Evolutionary conservation across 2,797 vertebrate species (phyloP).

Genomic region (Hirundo rustica): DNA sequence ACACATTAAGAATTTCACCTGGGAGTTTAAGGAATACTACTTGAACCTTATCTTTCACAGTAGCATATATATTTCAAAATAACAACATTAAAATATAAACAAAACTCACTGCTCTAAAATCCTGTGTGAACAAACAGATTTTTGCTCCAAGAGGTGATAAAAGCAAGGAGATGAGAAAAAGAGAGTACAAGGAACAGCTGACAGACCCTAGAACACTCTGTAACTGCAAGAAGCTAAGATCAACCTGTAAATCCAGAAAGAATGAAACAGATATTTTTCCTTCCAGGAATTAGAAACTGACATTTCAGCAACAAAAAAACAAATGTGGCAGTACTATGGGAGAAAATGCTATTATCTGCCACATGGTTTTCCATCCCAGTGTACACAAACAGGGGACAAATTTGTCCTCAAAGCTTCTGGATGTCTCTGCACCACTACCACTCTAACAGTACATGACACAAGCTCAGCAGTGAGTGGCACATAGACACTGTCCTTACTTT

Average conservation of each 20-base stretch:
- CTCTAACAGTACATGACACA: not conserved
- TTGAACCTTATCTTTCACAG: not conserved
- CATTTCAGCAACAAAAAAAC: not conserved
- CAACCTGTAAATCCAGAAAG: not conserved
- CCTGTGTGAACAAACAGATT: not conserved
- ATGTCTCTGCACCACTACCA: not conserved
- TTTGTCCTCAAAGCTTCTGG: not conserved
- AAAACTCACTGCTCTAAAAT: not conserved
- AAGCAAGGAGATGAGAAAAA: not conserved
- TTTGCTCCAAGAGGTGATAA: not conserved
- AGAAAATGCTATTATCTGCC: not conserved
- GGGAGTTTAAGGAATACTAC: not conserved
- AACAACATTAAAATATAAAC: not conserved
- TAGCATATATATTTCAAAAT: not conserved
- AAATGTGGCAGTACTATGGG: not conserved
- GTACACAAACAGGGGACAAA: not conserved
- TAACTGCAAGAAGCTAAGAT: not conserved
- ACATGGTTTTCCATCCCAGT: not conserved
- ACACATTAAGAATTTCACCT: not conserved
- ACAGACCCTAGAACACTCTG: not conserved
- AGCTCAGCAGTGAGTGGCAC: not conserved
- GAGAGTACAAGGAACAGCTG: not conserved
- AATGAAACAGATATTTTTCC: not conserved
- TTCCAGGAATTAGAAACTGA: not conserved
- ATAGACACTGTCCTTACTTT: conserved; percentile 72